These are phyloP conservation scores for Agriotes lineatus DNA, from an alignment of 2,888 invertebrate genomes.

Conservation along the genomic window DNA sequence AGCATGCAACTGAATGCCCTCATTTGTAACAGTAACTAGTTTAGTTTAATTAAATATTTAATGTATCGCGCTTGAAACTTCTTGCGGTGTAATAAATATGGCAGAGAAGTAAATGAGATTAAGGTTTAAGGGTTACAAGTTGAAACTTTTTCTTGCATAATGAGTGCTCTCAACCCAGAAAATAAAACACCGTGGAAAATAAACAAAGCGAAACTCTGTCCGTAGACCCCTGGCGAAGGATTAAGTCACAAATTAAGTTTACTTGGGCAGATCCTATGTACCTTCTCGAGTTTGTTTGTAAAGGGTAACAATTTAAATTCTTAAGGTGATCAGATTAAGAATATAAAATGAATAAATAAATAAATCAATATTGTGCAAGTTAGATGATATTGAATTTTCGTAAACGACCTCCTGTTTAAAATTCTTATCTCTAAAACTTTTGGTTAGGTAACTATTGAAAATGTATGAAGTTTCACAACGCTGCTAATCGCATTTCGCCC, in stretches of 20 bases:
- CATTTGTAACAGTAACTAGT: not conserved
- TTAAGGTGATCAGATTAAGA: no score
- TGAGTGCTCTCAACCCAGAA: not conserved
- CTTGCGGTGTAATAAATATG: not conserved
- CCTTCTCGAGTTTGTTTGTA: not conserved
- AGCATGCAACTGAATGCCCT: not conserved
- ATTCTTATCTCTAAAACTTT: no score
- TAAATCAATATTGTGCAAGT: no score
- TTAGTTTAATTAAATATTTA: not conserved
- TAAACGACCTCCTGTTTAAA: no score
- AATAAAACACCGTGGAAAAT: not conserved
- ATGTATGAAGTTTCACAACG: no score
- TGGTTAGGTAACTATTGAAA: no score
- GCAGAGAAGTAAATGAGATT: not conserved
- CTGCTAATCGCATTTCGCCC: no score
- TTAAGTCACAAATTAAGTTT: slow-evolving; percentile 4
- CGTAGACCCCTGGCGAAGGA: not conserved
- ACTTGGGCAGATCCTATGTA: not conserved
- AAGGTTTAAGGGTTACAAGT: not conserved
- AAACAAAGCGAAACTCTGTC: not conserved
- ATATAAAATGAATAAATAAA: no score
- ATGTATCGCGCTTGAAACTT: not conserved
- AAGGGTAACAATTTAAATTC: no score
- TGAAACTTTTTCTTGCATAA: slow-evolving; percentile 8
- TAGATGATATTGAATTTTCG: no score